phyloP scores from a whole-genome alignment of 1,140 invertebrate genomes.

The Calephelis nemesis region DNA sequence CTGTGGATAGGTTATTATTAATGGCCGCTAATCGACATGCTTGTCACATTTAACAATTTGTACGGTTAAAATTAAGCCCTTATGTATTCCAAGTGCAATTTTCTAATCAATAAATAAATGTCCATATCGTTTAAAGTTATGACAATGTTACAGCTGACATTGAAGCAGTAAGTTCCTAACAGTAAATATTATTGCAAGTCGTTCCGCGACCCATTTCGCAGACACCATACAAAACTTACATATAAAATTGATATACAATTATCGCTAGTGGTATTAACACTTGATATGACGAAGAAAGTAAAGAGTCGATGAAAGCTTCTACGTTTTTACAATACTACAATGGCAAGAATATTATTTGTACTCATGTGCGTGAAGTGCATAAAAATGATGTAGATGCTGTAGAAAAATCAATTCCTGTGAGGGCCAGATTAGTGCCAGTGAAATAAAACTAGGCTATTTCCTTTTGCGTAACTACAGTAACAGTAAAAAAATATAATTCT shows the following conservation, averaged over 20 bases:
- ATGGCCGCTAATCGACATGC: neutral
- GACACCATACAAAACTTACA: constrained; percentile 3
- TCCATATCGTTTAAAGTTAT: neutral
- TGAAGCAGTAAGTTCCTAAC: neutral
- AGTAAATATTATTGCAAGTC: constrained; percentile 3
- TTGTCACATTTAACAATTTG: neutral
- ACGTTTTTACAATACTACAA: constrained; percentile 37
- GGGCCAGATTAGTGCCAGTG: constrained; percentile 6
- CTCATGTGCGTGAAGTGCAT: constrained; percentile 40
- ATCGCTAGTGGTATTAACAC: neutral
- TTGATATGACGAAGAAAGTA: constrained; percentile 13
- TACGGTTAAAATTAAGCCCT: neutral
- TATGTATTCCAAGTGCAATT: neutral
- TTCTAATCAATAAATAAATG: neutral
- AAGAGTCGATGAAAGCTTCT: constrained; percentile 20
- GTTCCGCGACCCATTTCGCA: neutral
- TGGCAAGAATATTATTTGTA: constrained; percentile 65
- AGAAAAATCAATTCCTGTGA: constrained; percentile 11
- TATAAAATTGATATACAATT: constrained; percentile 13
- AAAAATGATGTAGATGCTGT: constrained; percentile 1
- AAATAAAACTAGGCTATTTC: neutral
- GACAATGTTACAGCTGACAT: neutral
- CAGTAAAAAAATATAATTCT: constrained; percentile 10
- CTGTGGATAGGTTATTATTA: too few species aligned
- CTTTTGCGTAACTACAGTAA: neutral